Evolutionary conservation across 2,888 invertebrate genomes (phyloP).

Genomic region (Drosophila pseudotakahashii): DNA sequence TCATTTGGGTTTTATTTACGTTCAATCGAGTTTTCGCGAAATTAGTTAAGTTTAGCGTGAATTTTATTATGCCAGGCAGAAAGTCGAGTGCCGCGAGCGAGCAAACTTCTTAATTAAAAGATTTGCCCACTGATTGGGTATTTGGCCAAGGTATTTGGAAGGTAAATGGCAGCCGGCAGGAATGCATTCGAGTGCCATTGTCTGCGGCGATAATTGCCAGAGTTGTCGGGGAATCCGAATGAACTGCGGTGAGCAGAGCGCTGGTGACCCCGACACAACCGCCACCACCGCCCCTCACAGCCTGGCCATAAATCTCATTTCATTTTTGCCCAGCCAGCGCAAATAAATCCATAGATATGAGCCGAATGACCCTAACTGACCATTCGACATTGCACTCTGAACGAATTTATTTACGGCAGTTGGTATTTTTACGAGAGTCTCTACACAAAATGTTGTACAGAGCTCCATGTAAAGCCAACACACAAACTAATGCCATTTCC

Average conservation of each 20-base stretch:
- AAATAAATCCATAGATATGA: conserved; percentile 42
- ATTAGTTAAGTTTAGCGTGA: conserved; percentile 59
- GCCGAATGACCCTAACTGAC: conserved; percentile 20
- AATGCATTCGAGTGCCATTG: conserved; percentile 41
- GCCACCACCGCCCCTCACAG: too few relatives aligned
- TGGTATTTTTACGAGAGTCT: conserved; percentile 14
- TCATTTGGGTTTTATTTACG: conserved; percentile 55
- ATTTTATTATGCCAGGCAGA: conserved; percentile 45
- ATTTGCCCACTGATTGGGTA: conserved; percentile 52
- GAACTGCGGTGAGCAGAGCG: too few relatives aligned
- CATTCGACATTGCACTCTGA: conserved; percentile 31
- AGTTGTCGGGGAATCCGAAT: conserved; percentile 5
- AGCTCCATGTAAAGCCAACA: neutral
- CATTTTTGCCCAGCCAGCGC: conserved; percentile 31
- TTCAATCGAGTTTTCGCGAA: conserved; percentile 56
- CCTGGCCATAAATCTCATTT: conserved; percentile 30
- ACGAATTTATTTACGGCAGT: conserved; percentile 26
- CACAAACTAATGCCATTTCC: neutral
- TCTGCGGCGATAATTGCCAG: conserved; percentile 30
- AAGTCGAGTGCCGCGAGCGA: neutral
- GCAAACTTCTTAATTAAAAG: conserved; percentile 58
- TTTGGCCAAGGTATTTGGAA: conserved; percentile 17
- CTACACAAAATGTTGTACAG: conserved; percentile 7
- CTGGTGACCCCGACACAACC: conserved; percentile 2
- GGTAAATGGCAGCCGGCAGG: conserved; percentile 4